These are phyloP conservation scores for Geotrypetes seraphini DNA, from an alignment of 2,797 vertebrate genomes.

Conservation along the genomic window DNA sequence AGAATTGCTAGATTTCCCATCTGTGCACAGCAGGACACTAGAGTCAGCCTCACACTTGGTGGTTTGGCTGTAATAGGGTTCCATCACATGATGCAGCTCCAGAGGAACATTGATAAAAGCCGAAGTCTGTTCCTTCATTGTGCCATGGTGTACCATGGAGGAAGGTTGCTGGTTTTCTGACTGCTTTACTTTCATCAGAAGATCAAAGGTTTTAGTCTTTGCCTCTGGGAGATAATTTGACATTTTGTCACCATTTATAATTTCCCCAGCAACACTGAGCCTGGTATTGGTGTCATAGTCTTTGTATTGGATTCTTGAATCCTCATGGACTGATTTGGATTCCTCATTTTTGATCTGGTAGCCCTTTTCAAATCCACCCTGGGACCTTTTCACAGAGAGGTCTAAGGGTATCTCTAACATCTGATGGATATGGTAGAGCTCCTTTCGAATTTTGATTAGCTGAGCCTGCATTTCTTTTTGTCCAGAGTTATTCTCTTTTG, in stretches of 20 bases:
- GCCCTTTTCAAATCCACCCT: constrained; percentile 10
- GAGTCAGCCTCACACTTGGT: constrained; percentile 96
- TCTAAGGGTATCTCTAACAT: constrained; percentile 83
- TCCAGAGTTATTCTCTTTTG: constrained; percentile 62
- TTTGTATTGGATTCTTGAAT: constrained; percentile 4
- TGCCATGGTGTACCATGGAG: constrained; percentile 16
- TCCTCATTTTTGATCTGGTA: constrained; percentile 28
- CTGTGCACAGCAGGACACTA: constrained; percentile 77
- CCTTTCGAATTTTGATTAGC: constrained; percentile 80
- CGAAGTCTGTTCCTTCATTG: constrained; percentile 54
- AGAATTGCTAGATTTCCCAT: constrained; percentile 39
- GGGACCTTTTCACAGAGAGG: constrained; percentile 75
- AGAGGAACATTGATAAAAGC: constrained; percentile 43
- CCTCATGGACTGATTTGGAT: neutral
- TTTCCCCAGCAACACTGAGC: neutral
- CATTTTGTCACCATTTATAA: constrained; percentile 10
- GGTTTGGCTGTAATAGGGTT: constrained; percentile 65
- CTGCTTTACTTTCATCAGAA: constrained; percentile 72
- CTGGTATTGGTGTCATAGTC: constrained; percentile 9
- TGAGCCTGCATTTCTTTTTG: constrained; percentile 82
- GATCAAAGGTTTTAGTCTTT: constrained; percentile 67
- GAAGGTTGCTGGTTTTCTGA: constrained; percentile 27
- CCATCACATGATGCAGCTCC: constrained; percentile 45
- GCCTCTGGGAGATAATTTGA: constrained; percentile 45
- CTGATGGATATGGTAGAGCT: constrained; percentile 85